phyloP scores from a whole-genome alignment of 2,797 vertebrate genomes.

The Sebastes jordani region DNA sequence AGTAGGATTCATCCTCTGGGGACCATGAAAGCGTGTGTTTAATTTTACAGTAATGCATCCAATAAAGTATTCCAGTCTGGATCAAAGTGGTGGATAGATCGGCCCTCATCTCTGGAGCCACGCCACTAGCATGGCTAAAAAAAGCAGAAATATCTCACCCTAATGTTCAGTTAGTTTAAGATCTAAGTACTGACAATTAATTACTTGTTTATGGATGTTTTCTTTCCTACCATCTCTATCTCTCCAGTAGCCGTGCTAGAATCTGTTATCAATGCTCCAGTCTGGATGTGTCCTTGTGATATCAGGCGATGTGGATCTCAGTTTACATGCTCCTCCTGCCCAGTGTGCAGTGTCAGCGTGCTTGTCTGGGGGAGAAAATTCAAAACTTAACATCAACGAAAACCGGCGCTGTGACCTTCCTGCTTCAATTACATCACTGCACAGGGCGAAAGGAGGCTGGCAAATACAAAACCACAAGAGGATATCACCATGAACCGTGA shows the following conservation, averaged over 20 bases:
- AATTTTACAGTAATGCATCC: not conserved
- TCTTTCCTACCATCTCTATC: not conserved
- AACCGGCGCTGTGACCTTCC: constrained; percentile 67
- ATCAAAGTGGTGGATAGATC: not conserved
- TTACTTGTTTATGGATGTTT: not conserved
- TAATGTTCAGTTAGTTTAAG: not conserved
- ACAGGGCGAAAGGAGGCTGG: constrained; percentile 13
- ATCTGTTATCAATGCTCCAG: constrained; percentile 3
- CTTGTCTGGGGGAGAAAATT: constrained; percentile 67
- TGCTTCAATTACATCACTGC: constrained; percentile 64
- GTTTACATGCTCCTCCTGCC: constrained; percentile 65
- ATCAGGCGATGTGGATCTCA: constrained; percentile 69
- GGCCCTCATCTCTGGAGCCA: not conserved
- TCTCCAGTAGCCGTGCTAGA: not conserved
- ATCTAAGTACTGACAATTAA: not conserved
- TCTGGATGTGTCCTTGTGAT: constrained; percentile 66
- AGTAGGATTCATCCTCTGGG: not conserved
- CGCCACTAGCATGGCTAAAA: not conserved
- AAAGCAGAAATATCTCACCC: not conserved
- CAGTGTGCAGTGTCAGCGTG: constrained; percentile 74
- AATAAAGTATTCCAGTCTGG: not conserved
- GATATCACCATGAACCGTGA: constrained; percentile 26
- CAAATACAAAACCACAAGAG: constrained; percentile 59
- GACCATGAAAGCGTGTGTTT: not conserved
- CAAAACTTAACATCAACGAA: constrained; percentile 65